These are phyloP conservation scores for Alca torda DNA, from an alignment of 2,797 vertebrate species.

Conservation along the genomic window DNA sequence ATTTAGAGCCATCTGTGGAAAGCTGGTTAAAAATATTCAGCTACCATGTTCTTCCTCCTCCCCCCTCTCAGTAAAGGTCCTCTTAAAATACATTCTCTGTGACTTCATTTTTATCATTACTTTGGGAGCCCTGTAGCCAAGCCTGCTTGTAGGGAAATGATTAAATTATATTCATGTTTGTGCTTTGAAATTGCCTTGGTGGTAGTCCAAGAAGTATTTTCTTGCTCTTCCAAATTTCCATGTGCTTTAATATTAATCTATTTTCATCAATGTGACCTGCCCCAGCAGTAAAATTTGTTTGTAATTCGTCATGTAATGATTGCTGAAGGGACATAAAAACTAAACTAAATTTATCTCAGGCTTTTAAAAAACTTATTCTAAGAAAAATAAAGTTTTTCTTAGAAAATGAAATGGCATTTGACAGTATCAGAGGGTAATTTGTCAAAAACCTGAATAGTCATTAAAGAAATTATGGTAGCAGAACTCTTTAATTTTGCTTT, in stretches of 20 bases:
- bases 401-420: not conserved
- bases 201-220: constrained; percentile 29
- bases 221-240: constrained; percentile 25
- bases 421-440: not conserved
- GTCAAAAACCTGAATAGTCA: not conserved
- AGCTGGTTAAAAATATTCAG: constrained; percentile 60
- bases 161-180: constrained; percentile 26
- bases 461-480: not conserved
- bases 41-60: constrained; percentile 24
- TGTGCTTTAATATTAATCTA: constrained; percentile 14
- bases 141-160: constrained; percentile 25
- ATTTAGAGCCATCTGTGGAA: constrained; percentile 69
- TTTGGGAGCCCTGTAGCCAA: constrained; percentile 15
- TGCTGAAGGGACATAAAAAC: not conserved
- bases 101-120: constrained; percentile 26
- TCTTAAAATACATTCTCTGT: constrained; percentile 49
- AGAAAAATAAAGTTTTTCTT: not conserved
- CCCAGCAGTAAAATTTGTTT: not conserved
- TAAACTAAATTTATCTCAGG: not conserved
- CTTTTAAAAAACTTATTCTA: not conserved
- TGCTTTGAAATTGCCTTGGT: constrained; percentile 39
- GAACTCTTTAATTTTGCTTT: constrained; percentile 1
- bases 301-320: not conserved
- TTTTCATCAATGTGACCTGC: not conserved
- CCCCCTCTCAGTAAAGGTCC: constrained; percentile 26